Percentiles rank a stretch among this genome's conserved stretches.
Conservation (phyloP, 2,888 invertebrate species). For the Pogonocherus hispidulus region DNA sequence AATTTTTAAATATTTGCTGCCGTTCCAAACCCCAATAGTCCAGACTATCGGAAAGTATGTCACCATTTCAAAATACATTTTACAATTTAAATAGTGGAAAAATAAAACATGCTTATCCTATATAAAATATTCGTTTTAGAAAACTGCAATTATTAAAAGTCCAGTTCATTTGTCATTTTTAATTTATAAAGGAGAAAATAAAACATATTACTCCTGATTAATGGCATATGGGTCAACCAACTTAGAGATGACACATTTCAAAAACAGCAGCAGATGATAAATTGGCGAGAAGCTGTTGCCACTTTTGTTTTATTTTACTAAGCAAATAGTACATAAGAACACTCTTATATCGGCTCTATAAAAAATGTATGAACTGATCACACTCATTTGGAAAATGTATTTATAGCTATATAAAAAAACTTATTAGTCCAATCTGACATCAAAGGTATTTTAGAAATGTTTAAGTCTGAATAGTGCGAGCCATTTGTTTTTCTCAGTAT, state of each 20-base stretch:
- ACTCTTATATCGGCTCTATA: background rate
- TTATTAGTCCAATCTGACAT: background rate
- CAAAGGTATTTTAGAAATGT: background rate
- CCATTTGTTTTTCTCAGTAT: background rate
- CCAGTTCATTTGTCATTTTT: background rate
- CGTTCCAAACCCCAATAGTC: too few relatives aligned
- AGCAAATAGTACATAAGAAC: background rate
- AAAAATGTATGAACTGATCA: background rate
- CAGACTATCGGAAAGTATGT: too few relatives aligned
- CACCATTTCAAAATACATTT: too few relatives aligned
- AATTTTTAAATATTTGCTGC: too few relatives aligned
- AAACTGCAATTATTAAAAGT: background rate
- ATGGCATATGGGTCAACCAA: background rate
- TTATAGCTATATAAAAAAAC: background rate
- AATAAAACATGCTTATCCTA: too few relatives aligned
- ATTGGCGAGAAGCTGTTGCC: background rate
- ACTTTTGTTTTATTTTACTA: background rate
- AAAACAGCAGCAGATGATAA: background rate
- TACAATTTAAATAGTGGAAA: too few relatives aligned
- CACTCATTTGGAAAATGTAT: background rate
- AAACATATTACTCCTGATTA: background rate
- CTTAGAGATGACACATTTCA: background rate
- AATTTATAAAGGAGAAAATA: background rate
- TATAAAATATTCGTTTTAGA: background rate
- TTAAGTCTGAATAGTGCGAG: background rate